These are phyloP conservation scores for Chalcosyrphus nemorum DNA, from an alignment of 2,888 invertebrate genomes.

Conservation along the genomic window DNA sequence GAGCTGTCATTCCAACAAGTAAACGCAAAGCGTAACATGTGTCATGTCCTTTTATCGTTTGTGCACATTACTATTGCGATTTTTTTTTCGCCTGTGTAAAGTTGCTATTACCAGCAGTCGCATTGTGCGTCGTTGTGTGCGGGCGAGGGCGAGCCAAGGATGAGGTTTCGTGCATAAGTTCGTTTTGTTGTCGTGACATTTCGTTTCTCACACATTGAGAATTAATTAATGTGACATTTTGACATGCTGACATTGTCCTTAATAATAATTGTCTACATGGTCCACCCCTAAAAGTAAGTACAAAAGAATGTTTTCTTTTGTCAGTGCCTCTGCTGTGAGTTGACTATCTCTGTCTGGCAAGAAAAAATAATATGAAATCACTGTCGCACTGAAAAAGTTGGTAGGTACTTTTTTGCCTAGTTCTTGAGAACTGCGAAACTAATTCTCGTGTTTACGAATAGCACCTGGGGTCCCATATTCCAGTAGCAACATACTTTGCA, in stretches of 20 bases:
- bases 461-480: too few relatives aligned
- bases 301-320: slow-evolving; percentile 5
- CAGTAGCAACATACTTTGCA: too few relatives aligned
- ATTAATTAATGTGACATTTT: slow-evolving; percentile 67
- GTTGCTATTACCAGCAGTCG: slow-evolving; percentile 32
- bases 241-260: slow-evolving; percentile 52
- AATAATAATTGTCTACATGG: slow-evolving; percentile 34
- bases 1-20: slow-evolving; percentile 44
- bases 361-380: not conserved
- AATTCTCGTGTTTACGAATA: not conserved
- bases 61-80: slow-evolving; percentile 26
- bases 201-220: slow-evolving; percentile 52
- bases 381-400: not conserved
- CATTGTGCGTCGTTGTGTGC: slow-evolving; percentile 8
- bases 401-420: not conserved
- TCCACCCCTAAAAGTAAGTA: slow-evolving; percentile 27
- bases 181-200: slow-evolving; percentile 60
- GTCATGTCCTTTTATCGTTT: slow-evolving; percentile 42
- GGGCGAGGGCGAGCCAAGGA: not conserved
- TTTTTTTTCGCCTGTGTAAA: not conserved
- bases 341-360: not conserved
- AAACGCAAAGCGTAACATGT: slow-evolving; percentile 31
- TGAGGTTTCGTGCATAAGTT: slow-evolving; percentile 48
- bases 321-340: not conserved
- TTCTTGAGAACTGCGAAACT: not conserved